Evolutionary conservation across 2,113 vertebrate genomes (phyloP).

Genomic region (Etheostoma spectabile): DNA sequence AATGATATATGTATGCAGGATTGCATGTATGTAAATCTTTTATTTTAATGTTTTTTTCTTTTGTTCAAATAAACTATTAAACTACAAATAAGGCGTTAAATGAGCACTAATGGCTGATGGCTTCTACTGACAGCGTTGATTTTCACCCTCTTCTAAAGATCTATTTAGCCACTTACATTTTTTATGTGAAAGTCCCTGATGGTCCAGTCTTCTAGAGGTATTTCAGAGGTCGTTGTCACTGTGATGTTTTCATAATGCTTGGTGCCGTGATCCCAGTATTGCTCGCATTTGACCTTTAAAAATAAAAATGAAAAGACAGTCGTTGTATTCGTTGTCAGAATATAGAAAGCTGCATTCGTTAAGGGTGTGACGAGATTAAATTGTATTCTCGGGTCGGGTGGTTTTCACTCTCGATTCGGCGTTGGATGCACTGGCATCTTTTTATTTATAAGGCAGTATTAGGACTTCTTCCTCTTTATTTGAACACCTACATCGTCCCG

Average conservation of each 20-base stretch:
- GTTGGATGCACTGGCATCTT: no score
- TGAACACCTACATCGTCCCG: no score
- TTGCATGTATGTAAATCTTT: no score
- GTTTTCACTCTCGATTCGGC: no score
- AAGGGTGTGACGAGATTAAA: no score
- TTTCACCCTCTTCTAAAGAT: no score
- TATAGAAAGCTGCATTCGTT: neutral
- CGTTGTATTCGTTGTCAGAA: neutral
- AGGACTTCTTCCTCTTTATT: no score
- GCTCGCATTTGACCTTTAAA: conserved; percentile 94
- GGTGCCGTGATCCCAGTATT: conserved; percentile 91
- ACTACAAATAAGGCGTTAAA: neutral
- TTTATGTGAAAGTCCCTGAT: conserved; percentile 92
- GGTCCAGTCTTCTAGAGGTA: conserved; percentile 92
- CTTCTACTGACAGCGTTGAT: neutral
- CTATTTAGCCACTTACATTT: conserved; percentile 86
- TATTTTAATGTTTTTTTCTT: no score
- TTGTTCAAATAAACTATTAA: no score
- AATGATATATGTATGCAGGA: no score
- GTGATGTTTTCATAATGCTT: conserved; percentile 86
- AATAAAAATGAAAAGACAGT: conserved; percentile 1
- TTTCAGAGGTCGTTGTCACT: conserved; percentile 88
- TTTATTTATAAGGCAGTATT: no score
- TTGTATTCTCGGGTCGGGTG: no score
- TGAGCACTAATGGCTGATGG: neutral